These are phyloP conservation scores for Drosophila prostipennis DNA, from an alignment of 2,888 invertebrate genomes.

Conservation along the genomic window DNA sequence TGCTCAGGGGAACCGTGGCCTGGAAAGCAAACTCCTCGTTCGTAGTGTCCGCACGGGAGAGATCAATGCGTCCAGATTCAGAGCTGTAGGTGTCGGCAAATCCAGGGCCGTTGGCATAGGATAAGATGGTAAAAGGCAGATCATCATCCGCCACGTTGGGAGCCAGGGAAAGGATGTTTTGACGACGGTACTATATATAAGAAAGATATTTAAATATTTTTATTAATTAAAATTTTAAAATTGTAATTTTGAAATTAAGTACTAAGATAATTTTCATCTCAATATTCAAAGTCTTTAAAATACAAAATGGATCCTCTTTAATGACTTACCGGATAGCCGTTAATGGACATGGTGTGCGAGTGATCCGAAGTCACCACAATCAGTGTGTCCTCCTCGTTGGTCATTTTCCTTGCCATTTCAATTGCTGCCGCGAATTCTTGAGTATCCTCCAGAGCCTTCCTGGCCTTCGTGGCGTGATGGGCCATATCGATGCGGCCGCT, in stretches of 20 bases:
- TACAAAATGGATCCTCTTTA: neutral
- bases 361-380: constrained; percentile 93
- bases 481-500: constrained; percentile 85
- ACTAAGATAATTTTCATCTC: no score
- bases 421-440: constrained; percentile 91
- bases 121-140: constrained; percentile 88
- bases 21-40: constrained; percentile 84
- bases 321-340: constrained; percentile 86
- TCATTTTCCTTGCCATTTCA: constrained; percentile 86
- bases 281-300: neutral
- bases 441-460: constrained; percentile 91
- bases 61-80: constrained; percentile 63
- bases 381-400: constrained; percentile 88
- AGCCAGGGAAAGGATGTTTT: constrained; percentile 85
- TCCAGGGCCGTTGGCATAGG: constrained; percentile 91
- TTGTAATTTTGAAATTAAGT: no score
- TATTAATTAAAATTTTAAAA: no score
- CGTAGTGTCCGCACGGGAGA: constrained; percentile 59
- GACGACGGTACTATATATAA: constrained; percentile 60
- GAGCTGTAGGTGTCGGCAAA: constrained; percentile 82
- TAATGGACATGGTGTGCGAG: constrained; percentile 90
- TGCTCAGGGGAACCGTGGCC: constrained; percentile 86
- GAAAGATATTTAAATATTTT: neutral
- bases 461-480: constrained; percentile 88
- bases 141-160: constrained; percentile 86